These are phyloP conservation scores for Setophaga kirtlandii DNA, from an alignment of 2,113 vertebrate species.

Conservation along the genomic window DNA sequence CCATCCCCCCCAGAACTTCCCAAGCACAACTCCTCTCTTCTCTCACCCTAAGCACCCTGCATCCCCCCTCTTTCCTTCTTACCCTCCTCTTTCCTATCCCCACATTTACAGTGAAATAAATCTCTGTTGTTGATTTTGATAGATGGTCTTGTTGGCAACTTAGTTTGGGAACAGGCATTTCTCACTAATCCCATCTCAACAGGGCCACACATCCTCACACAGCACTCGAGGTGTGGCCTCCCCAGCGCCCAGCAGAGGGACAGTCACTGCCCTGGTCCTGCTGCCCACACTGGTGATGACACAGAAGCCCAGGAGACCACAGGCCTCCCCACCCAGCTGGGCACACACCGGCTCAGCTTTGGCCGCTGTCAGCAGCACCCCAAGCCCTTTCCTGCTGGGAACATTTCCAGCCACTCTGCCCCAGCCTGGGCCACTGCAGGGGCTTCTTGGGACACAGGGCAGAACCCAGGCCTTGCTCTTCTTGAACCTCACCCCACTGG, in stretches of 20 bases:
- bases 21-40: background rate
- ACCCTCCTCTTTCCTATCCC: too few relatives aligned
- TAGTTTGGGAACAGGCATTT: background rate
- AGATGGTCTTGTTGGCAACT: background rate
- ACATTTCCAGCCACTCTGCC: background rate
- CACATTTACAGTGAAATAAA: background rate
- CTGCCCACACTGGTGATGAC: background rate
- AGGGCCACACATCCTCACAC: background rate
- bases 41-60: background rate
- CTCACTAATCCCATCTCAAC: background rate
- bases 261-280: background rate
- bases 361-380: accelerated
- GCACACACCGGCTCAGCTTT: accelerated
- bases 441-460: accelerated
- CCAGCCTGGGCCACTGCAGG: background rate
- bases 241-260: background rate
- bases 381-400: background rate
- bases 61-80: background rate
- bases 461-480: background rate
- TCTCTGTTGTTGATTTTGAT: background rate
- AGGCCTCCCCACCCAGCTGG: background rate
- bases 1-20: background rate
- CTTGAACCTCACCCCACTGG: accelerated
- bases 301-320: background rate
- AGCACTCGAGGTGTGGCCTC: background rate